Base-by-base conservation (phyloP, 2,888 invertebrate genomes). In the Drosophila dives region DNA sequence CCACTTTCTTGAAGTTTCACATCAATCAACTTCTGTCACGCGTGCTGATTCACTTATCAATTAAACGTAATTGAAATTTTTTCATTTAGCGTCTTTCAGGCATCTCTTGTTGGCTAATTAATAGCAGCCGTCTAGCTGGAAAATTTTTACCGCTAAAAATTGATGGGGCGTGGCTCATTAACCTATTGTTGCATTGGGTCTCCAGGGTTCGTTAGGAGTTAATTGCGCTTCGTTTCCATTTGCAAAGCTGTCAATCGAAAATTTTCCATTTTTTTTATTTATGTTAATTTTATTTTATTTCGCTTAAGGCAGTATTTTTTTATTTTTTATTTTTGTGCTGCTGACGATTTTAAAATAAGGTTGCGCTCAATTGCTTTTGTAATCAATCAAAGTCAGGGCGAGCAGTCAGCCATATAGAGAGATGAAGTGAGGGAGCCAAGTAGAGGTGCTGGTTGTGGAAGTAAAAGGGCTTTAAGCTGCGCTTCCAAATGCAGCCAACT, bases 331-430 rank as follows among this genome's bases (percentile, higher is more conserved):
- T 45, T 45, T 45, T 45, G 45, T 15, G 45, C 26, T n/a, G 58
- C 56, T 50, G 62, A 49, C 49, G 60, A 54, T 67, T 74, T 82
- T 72, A 55, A 56, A 76, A 56, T 65, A 74, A 73, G 67, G 63
- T 73, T 72, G 73, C 71, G 85, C 89, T 87, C 85, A 89, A 85
- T 85, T 84, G 85, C 82, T 87, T 85, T 77, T 66, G 88, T 72
- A 89, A 85, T 85, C 85, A 85, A 85, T 85, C 85, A 85, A 85
- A 85, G 85, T 85, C 83, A 77, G 36, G n/a, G 48, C 26, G 67
- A 49, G 55, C 59, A 55, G 23, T 71, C 54, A 60, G 38, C n/a
- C 49, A 58, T 42, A 33, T 51, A 51, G n/a, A 51, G 15, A 38
- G 36, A 55, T 26, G 23, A 5, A 34, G 40, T 49, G 32, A 10